Evolutionary conservation across 2,888 invertebrate species (phyloP).

Genomic region (Pteria penguin): DNA sequence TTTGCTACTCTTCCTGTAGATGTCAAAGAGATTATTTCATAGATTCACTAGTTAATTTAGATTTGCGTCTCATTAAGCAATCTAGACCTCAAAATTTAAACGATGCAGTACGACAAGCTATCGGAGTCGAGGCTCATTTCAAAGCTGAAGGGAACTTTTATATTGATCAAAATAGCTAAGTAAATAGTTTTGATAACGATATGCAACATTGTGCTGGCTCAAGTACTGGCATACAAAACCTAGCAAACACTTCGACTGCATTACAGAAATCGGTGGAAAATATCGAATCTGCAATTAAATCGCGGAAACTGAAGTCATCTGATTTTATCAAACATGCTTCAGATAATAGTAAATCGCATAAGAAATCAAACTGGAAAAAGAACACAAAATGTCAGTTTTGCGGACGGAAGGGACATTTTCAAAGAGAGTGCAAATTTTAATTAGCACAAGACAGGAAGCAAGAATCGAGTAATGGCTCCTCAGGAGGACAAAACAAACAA

Average conservation of each 20-base stretch:
- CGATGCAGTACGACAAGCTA: conserved; percentile 26
- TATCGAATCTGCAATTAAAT: too few relatives aligned
- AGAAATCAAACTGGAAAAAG: not conserved
- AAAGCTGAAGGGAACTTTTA: not conserved
- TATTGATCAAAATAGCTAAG: not conserved
- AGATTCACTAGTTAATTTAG: not conserved
- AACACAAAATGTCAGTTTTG: not conserved
- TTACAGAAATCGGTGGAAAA: too few relatives aligned
- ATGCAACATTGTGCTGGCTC: too few relatives aligned
- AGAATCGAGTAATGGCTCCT: not conserved
- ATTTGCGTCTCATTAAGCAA: conserved; percentile 29
- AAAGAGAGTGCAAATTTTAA: not conserved
- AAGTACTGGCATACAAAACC: too few relatives aligned
- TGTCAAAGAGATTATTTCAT: conserved; percentile 18
- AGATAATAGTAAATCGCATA: too few relatives aligned
- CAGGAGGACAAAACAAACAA: not conserved
- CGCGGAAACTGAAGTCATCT: too few relatives aligned
- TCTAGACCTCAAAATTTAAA: conserved; percentile 22
- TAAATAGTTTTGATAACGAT: too few relatives aligned
- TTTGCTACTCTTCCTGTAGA: conserved; percentile 30
- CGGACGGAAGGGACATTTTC: not conserved
- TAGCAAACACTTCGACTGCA: too few relatives aligned
- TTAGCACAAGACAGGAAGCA: not conserved
- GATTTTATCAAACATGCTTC: too few relatives aligned
- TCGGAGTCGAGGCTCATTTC: conserved; percentile 24